Conservation (phyloP, 2,113 vertebrate genomes). For the Zapornia atra region DNA sequence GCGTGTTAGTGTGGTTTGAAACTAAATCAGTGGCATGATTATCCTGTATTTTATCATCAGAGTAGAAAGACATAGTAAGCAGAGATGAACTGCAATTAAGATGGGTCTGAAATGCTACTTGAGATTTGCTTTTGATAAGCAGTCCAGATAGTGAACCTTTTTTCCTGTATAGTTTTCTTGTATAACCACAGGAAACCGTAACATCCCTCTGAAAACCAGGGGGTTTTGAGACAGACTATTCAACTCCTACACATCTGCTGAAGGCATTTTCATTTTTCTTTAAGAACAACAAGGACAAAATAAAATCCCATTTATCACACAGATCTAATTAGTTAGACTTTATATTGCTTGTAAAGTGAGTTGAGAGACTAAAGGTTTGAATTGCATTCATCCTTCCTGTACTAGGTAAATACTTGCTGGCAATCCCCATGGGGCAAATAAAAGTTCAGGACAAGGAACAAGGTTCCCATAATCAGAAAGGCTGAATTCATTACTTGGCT, state of each 20-base stretch:
- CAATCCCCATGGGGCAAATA: neutral
- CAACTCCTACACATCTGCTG: neutral
- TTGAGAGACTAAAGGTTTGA: neutral
- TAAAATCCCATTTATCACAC: neutral
- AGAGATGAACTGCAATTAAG: neutral
- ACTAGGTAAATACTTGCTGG: neutral
- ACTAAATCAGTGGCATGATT: neutral
- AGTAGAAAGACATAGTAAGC: neutral
- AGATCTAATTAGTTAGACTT: neutral
- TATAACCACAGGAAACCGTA: neutral
- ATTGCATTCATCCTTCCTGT: neutral
- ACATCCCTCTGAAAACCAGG: neutral
- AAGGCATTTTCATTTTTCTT: neutral
- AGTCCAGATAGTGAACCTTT: neutral
- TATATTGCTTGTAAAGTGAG: neutral
- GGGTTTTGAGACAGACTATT: neutral
- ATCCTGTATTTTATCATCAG: neutral
- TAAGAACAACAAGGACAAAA: neutral
- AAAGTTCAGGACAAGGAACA: neutral
- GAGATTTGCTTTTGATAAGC: neutral
- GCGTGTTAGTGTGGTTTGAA: neutral
- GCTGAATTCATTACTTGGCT: neutral
- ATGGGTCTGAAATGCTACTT: neutral
- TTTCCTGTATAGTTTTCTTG: neutral
- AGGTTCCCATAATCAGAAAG: neutral